Percentiles rank a stretch among this genome's conserved stretches.
Evolutionary conservation across 2,888 invertebrate genomes (phyloP).

Genomic region (Pachydiplax longipennis): DNA sequence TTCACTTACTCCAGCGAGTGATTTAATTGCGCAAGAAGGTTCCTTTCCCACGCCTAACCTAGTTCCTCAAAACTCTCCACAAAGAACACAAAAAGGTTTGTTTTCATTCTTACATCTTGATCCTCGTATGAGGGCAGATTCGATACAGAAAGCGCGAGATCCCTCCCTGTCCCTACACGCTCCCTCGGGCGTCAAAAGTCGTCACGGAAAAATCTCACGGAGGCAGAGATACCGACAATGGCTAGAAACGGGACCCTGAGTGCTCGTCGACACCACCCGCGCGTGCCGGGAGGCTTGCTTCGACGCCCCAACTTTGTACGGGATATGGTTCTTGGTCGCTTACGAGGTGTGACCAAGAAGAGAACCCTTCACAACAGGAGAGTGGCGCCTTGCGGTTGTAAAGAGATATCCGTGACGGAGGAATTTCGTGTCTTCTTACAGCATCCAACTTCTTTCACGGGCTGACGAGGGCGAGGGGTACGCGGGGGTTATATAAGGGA

Average conservation of each 20-base stretch:
- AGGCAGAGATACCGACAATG: not conserved
- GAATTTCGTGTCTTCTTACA: not conserved
- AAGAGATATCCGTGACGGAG: not conserved
- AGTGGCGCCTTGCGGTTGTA: not conserved
- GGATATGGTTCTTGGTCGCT: not conserved
- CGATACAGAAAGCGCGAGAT: not conserved
- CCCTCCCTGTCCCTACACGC: not conserved
- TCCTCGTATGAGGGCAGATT: not conserved
- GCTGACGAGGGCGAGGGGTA: not conserved
- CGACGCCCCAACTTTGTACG: not conserved
- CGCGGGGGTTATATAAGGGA: not conserved
- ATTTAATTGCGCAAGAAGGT: not conserved
- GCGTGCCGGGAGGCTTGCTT: not conserved
- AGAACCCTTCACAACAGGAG: not conserved
- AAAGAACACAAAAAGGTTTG: not conserved
- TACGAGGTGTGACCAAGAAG: not conserved
- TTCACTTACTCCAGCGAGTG: not conserved
- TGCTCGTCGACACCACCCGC: not conserved
- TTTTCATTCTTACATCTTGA: not conserved
- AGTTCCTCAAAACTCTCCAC: not conserved
- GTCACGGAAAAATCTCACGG: not conserved
- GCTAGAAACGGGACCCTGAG: not conserved
- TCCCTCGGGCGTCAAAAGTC: not conserved
- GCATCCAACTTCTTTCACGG: not conserved
- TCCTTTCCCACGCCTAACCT: not conserved